Base-by-base conservation (phyloP, 2,888 invertebrate species). In the Camponotus fellah region DNA sequence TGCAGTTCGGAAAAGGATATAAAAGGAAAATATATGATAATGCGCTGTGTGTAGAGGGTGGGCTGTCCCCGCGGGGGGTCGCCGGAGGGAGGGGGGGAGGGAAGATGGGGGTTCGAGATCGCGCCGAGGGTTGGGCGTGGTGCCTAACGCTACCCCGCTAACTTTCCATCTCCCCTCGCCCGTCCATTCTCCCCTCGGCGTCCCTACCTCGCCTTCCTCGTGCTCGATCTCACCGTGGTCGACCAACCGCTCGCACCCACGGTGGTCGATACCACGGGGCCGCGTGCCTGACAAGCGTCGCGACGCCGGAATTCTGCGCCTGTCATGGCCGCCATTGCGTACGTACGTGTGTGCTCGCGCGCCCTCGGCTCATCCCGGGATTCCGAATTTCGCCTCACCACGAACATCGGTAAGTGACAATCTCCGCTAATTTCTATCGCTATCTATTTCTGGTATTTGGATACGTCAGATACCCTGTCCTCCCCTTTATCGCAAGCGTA, bases 241-340 rank as follows among this genome's bases (percentile, higher is more conserved):
- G 71, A 71, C 77, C 68, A 83, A 68, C 69, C 62, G 85, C 79
- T 84, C 82, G 85, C 87, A 65, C 82, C 76, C 86, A 65, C 87
- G 93, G 89, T 94, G 94, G 94, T 95, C 95, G 94, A 95, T 95
- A 95, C 94, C 94, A 92, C 91, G 92, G 92, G 91, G 89, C 89
- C 90, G 93, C 91, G 92, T 91, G 91, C 89, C 92, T 91, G 93
- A 91, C 92, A 79, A 92, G 92, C 93, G 93, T 93, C 94, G 93
- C 94, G 94, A 94, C 94, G 94, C 92, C 89, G 92, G 93, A 94
- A 94, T 94, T 92, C 92, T 89, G 88, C 91, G 87, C 88, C 91
- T 87, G 93, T 91, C 93, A 94, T 94, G 94, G 93, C 94, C 91
- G 93, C 92, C 93, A 60, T 88, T 86, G 87, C 87, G 90, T 90